Evolutionary conservation across 2,113 vertebrate genomes (phyloP), one percentile per base, ranked within the genome.

Genomic region (Neomonachus schauinslandi): DNA sequence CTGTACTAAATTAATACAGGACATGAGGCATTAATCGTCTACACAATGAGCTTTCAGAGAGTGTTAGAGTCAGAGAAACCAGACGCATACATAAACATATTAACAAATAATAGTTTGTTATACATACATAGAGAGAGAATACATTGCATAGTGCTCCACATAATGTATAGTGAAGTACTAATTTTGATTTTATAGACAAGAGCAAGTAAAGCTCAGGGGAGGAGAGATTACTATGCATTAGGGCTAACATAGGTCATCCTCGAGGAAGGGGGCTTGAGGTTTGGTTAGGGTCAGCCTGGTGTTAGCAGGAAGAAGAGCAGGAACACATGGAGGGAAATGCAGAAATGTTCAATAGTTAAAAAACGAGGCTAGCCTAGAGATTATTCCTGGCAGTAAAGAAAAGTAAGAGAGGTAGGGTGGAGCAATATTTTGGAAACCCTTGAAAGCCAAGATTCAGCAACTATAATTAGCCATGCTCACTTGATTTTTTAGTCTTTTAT

Each of bases 1-100:
- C n/a, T 93, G 28, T 81, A 46, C 63, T 96, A 94, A 93, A 81
- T 91, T 94, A 59, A 76, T 79, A 80, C 14, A 85, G 28, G 72
- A 36, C 21, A 82, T n/a, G 65, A 93, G 18, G 79, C 31, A 89
- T 74, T 94, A 72, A 90, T 95, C 88, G 36, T 93, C 5, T 85
- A 74, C 65, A 89, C 77, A 89, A 2, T 65, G 88, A 94, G 42
- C 31, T 96, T 96, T 95, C 51, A 71, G 53, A 80, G 51, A 91
- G 46, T 84, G 74, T 15, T 85, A 1, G 39, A 94, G 67, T 67
- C 53, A 42, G 36, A 87, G 71, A 92, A 94, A 24, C n/a, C 28
- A 96, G 79, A 92, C 21, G 61, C 22, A 65, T 53, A 59, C 28
- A 71, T 39, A 39, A 91, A 46, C 81, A 92, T 12, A 59, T 96